These are phyloP conservation scores for Popillia japonica DNA, from an alignment of 1,140 invertebrate species.

Conservation along the genomic window DNA sequence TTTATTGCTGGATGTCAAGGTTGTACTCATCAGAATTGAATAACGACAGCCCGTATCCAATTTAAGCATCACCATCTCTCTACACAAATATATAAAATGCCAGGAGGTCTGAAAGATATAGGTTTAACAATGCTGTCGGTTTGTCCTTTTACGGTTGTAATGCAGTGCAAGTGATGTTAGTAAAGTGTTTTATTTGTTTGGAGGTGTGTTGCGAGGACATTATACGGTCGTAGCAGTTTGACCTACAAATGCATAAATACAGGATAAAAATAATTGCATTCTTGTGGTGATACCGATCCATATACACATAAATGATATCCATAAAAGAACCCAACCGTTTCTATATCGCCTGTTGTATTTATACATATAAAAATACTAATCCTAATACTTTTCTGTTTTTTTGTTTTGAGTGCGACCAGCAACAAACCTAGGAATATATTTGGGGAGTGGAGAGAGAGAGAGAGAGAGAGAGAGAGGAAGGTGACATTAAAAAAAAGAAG, in stretches of 20 bases:
- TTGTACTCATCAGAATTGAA: not conserved
- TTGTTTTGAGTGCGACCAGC: too few relatives aligned
- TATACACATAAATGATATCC: not conserved
- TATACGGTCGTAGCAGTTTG: not conserved
- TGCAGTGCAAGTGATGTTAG: conserved; percentile 20
- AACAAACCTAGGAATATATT: too few relatives aligned
- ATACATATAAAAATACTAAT: too few relatives aligned
- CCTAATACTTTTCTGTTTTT: too few relatives aligned
- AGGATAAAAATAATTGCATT: conserved; percentile 1
- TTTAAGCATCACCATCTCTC: not conserved
- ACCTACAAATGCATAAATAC: conserved; percentile 18
- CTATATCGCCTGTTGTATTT: too few relatives aligned
- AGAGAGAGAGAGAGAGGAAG: too few relatives aligned
- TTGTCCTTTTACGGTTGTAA: conserved; percentile 5
- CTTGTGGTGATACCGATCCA: not conserved
- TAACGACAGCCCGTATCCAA: not conserved
- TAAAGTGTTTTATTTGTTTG: conserved; percentile 24
- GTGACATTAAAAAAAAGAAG: too few relatives aligned
- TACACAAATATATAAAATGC: conserved; percentile 11
- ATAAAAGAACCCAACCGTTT: too few relatives aligned
- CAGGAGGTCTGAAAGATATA: conserved; percentile 4
- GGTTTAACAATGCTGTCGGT: conserved; percentile 15
- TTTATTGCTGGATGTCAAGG: not conserved
- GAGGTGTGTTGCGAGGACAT: conserved; percentile 7
- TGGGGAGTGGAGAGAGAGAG: too few relatives aligned